Percentiles rank a stretch among this genome's conserved stretches.
phyloP scores from a whole-genome alignment of 2,888 invertebrate species.

The Acrobasis repandana region DNA sequence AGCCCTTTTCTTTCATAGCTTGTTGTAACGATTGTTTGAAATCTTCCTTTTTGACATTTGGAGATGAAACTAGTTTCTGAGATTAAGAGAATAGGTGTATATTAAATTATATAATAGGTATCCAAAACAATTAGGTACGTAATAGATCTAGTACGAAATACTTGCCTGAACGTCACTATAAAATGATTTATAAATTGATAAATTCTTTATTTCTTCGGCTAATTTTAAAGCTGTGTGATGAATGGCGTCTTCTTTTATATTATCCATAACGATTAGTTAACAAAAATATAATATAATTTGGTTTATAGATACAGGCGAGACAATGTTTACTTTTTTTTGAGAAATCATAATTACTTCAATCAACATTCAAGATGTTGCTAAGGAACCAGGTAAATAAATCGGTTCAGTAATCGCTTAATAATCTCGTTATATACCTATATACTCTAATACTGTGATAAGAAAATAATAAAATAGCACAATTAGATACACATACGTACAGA shows the following conservation, averaged over 20 bases:
- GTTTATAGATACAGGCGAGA: conserved; percentile 54
- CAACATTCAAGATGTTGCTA: conserved; percentile 54
- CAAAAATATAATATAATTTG: conserved; percentile 52
- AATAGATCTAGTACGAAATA: conserved; percentile 13
- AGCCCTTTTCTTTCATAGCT: conserved; percentile 89
- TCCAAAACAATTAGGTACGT: neutral
- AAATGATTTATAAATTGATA: conserved; percentile 89
- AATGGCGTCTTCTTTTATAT: conserved; percentile 84
- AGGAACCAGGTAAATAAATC: conserved; percentile 52
- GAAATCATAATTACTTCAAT: conserved; percentile 54
- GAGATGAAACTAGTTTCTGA: conserved; percentile 91
- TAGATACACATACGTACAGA: no score
- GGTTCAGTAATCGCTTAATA: conserved; percentile 22
- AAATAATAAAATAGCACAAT: no score
- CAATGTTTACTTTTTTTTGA: conserved; percentile 65
- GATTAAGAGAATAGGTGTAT: conserved; percentile 35
- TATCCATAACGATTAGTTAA: conserved; percentile 68
- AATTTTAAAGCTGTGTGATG: conserved; percentile 90
- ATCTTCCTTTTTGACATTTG: conserved; percentile 89
- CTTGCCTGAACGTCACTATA: conserved; percentile 91
- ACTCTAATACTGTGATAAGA: no score
- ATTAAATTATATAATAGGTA: conserved; percentile 15
- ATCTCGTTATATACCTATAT: neutral
- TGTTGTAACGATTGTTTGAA: conserved; percentile 90
- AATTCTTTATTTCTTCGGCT: conserved; percentile 89